Base-by-base conservation (phyloP, 2,113 vertebrate genomes). In the Lycocorax pyrrhopterus region DNA sequence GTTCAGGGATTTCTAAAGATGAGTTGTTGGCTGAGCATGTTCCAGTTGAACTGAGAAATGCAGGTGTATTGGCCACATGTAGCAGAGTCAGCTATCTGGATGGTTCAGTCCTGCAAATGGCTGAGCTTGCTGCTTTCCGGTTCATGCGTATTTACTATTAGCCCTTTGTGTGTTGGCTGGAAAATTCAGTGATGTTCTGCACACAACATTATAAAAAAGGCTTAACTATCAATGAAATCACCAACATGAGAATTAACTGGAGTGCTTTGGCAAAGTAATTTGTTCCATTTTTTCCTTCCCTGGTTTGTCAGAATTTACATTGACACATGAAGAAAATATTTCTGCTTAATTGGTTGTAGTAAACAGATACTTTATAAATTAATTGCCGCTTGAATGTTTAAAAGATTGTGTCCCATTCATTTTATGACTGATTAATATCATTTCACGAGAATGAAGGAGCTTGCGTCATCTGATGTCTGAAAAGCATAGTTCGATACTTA, bases 381-480 rank as follows among this genome's bases (percentile, higher is more conserved):
- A 94, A 78, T 93, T 88, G 60, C 51, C 33, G 73, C 39, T 81
- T 90, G 77, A 85, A 80, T 90, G 78, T 89, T 89, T 81, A 53
- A 79, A 94, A 95, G 56, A 58, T 86, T 84, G 47, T 62, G 29
- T 95, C 67, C 52, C 8, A 1, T 94, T 94, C 60, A 74, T 93
- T 89, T 94, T 89, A 77, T 84, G 91, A 96, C 75, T 84, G 93
- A 63, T 94, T 14, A 89, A 49, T 84, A 53, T 89, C 5, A 88
- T 91, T 87, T 89, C 79, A 83, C 52, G 80, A 82, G 74, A 91
- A 72, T n/a, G 43, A 93, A 26, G n/a, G 49, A 80, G 46, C 51
- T 93, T 79, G 53, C 64, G 60, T 92, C 83, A 89, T 82, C 29
- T 79, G 39, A 29, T 95, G 47, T 77, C 82, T 91, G 92, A 85